phyloP scores from a whole-genome alignment of 2,797 vertebrate genomes.

The Enteromius anoplus region DNA sequence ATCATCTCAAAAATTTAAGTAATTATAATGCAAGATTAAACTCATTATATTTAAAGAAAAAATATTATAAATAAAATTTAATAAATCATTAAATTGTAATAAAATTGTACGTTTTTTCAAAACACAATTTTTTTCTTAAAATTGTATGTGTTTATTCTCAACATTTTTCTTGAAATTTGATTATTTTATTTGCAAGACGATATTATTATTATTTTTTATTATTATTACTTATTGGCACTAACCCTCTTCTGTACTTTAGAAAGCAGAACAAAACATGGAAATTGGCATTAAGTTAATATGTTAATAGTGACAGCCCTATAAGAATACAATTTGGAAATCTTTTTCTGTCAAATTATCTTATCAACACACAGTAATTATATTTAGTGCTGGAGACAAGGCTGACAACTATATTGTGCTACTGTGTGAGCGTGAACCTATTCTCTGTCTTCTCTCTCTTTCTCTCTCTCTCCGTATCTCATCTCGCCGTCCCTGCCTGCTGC shows the following conservation, averaged over 20 bases:
- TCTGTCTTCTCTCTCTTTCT: not conserved
- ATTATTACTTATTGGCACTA: not conserved
- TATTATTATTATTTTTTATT: not conserved
- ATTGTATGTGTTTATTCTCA: not conserved
- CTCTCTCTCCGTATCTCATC: conserved; percentile 48
- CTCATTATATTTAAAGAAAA: not conserved
- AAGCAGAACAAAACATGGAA: not conserved
- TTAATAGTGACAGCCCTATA: not conserved
- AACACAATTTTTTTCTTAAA: not conserved
- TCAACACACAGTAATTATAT: not conserved
- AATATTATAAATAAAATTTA: too few species aligned
- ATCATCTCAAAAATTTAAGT: not conserved
- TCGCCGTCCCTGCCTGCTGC: conserved; percentile 61
- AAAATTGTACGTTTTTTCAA: not conserved
- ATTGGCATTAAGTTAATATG: not conserved
- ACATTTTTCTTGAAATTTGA: not conserved
- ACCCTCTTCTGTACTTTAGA: not conserved
- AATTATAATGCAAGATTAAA: not conserved
- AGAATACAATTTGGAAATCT: not conserved
- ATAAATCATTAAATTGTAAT: not conserved
- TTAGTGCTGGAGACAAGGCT: not conserved
- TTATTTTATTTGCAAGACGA: not conserved
- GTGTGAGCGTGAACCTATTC: conserved; percentile 27
- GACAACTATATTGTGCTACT: not conserved
- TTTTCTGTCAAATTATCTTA: not conserved